Base-by-base conservation (phyloP, 2,888 invertebrate genomes). In the Dynastes tityus region DNA sequence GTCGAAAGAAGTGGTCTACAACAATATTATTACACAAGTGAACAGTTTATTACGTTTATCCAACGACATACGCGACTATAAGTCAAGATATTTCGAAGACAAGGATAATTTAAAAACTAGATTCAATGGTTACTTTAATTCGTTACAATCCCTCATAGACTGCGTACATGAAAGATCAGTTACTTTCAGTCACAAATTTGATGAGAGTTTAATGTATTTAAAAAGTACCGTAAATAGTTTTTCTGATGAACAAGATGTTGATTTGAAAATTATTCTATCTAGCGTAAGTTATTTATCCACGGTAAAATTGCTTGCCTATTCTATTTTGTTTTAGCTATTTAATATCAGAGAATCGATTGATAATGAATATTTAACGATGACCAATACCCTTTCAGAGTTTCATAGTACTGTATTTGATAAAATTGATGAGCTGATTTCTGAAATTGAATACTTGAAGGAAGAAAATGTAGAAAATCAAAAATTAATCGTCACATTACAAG, bases 321-420 rank as follows among this genome's bases (percentile, higher is more conserved):
- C 11, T 32, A 40, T 53, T 53, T 51, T 51, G 49, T 68, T 70
- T 70, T n/a, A 70, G 70, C 61, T 73, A 58, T 73, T 32, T 37
- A 40, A 16, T 40, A 73, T 73, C 40, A 73, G 58, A 32, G 40
- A 73, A 22, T 22, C 37, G 32, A 40, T 58, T 22, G 40, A 58
- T 9, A 58, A 5, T 8, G 71, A 58, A 58, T 27, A 37, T 40
- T 58, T 27, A 4, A n/a, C 22, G 16, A 22, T 73, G 58, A 53
- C 71, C 9, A 22, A 40, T 37, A 40, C 37, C 32, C 37, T 58
- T 40, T n/a, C 37, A 40, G 11, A 40, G 37, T 37, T 73, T 16
- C 55, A 58, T 40, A 40, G 29, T 6, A 40, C 2, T 58, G n/a
- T 37, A 73, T 32, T 40, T 37, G 37, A 58, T 58, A 58, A 40